Evolutionary conservation across 2,888 invertebrate species (phyloP), one percentile per base, ranked within the genome.

Genomic region (Nymphalis urticae): DNA sequence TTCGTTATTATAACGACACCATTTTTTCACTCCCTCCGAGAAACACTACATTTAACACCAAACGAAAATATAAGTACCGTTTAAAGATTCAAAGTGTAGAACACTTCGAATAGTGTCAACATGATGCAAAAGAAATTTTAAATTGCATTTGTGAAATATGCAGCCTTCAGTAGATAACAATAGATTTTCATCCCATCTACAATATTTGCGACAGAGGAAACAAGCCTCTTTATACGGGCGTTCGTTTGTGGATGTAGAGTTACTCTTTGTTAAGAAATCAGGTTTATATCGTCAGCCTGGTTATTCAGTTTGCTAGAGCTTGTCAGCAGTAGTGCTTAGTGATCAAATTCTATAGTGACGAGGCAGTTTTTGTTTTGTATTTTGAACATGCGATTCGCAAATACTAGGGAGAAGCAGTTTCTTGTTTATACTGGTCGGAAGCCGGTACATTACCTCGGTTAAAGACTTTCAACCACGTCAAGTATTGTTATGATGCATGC

Each of bases 111-210:
- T n/a, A 62, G 62, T 58, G 58, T 58, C 58, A 58, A 58, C 58
- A 58, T 19, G 60, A 24, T 48, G 19, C 47, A 53, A 61, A 71
- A 59, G 62, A 69, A 69, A 62, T 53, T 66, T 66, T 62, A 65
- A 67, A 68, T 73, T 68, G 51, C 66, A 64, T 71, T 67, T 71
- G 63, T 59, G 63, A 64, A 71, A 71, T 68, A 71, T 67, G 64
- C 56, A 58, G 60, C 71, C 66, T 64, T 61, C 6, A 62, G 62
- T 54, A 61, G 66, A 64, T 64, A 72, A 75, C 75, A 75, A 75
- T 75, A 67, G 69, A 74, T 72, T 75, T 74, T 69, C 69, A 74
- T 73, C 73, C 68, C 68, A 66, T 69, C 64, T 51, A 68, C 71
- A 65, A 69, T 71, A 69, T 71, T 72, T 67, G 66, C 70, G 68